A percentile compares a stretch with the other conserved stretches of the same genome.
These are phyloP conservation scores for Bostrychus sinensis DNA, from an alignment of 2,113 vertebrate genomes.

Conservation along the genomic window DNA sequence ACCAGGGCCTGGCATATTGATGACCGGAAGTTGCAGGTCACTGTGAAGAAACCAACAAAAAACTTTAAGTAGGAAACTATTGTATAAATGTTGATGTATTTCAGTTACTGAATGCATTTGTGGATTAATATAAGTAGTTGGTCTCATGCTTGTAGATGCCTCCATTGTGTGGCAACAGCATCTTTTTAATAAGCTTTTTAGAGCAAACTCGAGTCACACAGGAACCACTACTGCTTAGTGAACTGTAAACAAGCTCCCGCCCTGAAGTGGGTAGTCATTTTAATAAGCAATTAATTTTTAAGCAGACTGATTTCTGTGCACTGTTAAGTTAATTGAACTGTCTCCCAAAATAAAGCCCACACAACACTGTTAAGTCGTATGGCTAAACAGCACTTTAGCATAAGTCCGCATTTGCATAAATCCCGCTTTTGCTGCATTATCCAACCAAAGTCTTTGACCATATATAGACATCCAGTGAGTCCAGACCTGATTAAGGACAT, in stretches of 20 bases:
- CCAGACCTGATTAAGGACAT: constrained; percentile 36
- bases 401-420: constrained; percentile 52
- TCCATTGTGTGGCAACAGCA: constrained; percentile 6
- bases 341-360: constrained; percentile 62
- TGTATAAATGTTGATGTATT: background rate
- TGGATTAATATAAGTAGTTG: constrained; percentile 1
- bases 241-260: constrained; percentile 67
- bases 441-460: constrained; percentile 31
- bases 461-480: constrained; percentile 36
- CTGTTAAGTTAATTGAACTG: constrained; percentile 69
- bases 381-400: constrained; percentile 51
- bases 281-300: constrained; percentile 74
- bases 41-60: constrained; percentile 65
- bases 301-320: constrained; percentile 62
- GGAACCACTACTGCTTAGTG: constrained; percentile 52
- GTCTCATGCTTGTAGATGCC: constrained; percentile 6
- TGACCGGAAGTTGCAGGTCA: constrained; percentile 96
- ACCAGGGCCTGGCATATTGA: constrained; percentile 90
- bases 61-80: too few species aligned
- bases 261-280: constrained; percentile 64
- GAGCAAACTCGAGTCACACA: constrained; percentile 52
- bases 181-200: constrained; percentile 59
- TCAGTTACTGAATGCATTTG: background rate
- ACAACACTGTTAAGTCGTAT: constrained; percentile 49
- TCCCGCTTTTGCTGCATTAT: constrained; percentile 41